Conservation (phyloP, 2,888 invertebrate genomes). For the Laothoe populi region DNA sequence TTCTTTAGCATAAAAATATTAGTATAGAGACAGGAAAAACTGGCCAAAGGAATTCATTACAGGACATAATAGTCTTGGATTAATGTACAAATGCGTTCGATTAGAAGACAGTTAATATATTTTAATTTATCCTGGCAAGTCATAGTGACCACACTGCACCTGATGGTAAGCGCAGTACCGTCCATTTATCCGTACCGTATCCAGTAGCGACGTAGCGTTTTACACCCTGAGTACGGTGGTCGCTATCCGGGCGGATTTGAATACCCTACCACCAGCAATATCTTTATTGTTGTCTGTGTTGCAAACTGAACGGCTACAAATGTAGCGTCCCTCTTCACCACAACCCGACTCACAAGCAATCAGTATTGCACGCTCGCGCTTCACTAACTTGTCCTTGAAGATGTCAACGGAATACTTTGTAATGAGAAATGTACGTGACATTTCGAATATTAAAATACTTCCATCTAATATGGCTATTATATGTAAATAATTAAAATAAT, state of each 20-base stretch:
- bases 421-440: slow-evolving; percentile 27
- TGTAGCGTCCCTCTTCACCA: slow-evolving; percentile 45
- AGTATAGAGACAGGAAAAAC: background rate
- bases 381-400: slow-evolving; percentile 46
- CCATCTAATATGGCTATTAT: no score
- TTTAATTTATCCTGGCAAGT: no score
- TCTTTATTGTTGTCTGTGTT: slow-evolving; percentile 55
- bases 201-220: no score
- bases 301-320: slow-evolving; percentile 53
- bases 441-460: slow-evolving; percentile 30
- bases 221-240: no score
- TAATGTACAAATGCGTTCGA: slow-evolving; percentile 50
- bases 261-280: no score
- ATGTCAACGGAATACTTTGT: slow-evolving; percentile 45
- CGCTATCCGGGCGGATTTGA: no score
- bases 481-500: no score
- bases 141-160: no score
- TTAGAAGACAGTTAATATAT: slow-evolving; percentile 44
- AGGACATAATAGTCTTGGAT: slow-evolving; percentile 1
- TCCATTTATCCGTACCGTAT: no score
- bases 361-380: slow-evolving; percentile 35
- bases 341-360: slow-evolving; percentile 31
- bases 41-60: background rate
- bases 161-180: no score
- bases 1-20: background rate